Evolutionary conservation across 2,797 vertebrate genomes (phyloP).

Genomic region (Typhlichthys subterraneus): DNA sequence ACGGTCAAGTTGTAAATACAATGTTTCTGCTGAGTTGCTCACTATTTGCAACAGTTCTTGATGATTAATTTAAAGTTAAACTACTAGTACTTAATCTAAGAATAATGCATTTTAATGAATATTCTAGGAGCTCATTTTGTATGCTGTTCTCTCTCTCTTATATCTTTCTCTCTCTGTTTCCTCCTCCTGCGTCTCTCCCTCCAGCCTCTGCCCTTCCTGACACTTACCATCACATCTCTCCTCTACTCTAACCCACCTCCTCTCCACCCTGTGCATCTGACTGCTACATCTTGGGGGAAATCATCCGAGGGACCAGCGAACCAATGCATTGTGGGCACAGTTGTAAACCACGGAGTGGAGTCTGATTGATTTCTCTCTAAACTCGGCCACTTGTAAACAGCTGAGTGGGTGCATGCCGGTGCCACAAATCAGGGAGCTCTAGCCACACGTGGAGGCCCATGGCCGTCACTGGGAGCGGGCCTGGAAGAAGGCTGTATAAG

Average conservation of each 20-base stretch:
- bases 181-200: background rate
- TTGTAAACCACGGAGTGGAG: constrained; percentile 31
- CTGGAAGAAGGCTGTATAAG: background rate
- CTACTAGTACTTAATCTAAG: background rate
- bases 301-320: constrained; percentile 22
- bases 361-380: constrained; percentile 31
- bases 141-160: constrained; percentile 2
- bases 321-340: constrained; percentile 23
- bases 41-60: too few species aligned
- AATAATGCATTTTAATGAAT: background rate
- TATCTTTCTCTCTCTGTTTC: constrained; percentile 2
- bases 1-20: too few species aligned
- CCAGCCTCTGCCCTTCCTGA: background rate
- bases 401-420: constrained; percentile 17
- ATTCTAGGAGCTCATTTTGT: background rate
- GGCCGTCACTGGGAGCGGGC: background rate
- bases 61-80: too few species aligned
- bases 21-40: too few species aligned
- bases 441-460: constrained; percentile 15
- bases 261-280: background rate
- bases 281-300: constrained; percentile 14
- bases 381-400: constrained; percentile 35
- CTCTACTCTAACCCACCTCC: background rate
- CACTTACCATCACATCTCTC: background rate
- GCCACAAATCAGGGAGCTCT: constrained; percentile 12